These are phyloP conservation scores for Larimichthys crocea DNA, from an alignment of 2,113 vertebrate species.

Conservation along the genomic window DNA sequence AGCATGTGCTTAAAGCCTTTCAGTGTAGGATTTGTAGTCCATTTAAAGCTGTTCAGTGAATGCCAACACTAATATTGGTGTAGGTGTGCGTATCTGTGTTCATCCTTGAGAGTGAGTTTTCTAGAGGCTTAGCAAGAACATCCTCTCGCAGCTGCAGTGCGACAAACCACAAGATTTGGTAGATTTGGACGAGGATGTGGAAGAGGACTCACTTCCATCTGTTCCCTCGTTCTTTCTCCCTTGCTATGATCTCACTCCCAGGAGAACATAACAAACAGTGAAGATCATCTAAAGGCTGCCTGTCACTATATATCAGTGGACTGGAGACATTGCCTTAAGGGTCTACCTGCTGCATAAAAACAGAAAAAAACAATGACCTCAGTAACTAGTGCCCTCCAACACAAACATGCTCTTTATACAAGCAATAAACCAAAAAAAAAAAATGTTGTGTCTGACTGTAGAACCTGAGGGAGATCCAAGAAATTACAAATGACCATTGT, in stretches of 20 bases:
- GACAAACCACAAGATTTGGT: constrained; percentile 14
- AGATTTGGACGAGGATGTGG: constrained; percentile 42
- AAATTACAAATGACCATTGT: constrained; percentile 42
- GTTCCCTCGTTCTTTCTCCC: background rate
- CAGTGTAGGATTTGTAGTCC: constrained; percentile 31
- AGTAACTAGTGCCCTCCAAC: constrained; percentile 22
- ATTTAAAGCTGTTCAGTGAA: constrained; percentile 12
- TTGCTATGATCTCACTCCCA: constrained; percentile 10
- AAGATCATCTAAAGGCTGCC: constrained; percentile 52
- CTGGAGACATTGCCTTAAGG: constrained; percentile 34
- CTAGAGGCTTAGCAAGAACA: constrained; percentile 39
- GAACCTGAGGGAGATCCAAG: background rate
- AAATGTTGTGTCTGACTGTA: constrained; percentile 17
- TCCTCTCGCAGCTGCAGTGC: constrained; percentile 19
- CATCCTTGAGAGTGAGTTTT: constrained; percentile 33
- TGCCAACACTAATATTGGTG: constrained; percentile 18
- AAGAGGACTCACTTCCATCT: constrained; percentile 22
- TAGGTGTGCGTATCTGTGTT: constrained; percentile 9
- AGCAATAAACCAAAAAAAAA: background rate
- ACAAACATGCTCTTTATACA: constrained; percentile 24
- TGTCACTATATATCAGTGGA: constrained; percentile 51
- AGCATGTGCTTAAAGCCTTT: constrained; percentile 35
- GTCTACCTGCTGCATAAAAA: constrained; percentile 39
- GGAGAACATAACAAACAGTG: constrained; percentile 16
- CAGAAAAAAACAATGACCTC: constrained; percentile 24